Evolutionary conservation across 2,113 vertebrate genomes (phyloP), one percentile per base, ranked within the genome.

Genomic region (Pterocles orientalis): DNA sequence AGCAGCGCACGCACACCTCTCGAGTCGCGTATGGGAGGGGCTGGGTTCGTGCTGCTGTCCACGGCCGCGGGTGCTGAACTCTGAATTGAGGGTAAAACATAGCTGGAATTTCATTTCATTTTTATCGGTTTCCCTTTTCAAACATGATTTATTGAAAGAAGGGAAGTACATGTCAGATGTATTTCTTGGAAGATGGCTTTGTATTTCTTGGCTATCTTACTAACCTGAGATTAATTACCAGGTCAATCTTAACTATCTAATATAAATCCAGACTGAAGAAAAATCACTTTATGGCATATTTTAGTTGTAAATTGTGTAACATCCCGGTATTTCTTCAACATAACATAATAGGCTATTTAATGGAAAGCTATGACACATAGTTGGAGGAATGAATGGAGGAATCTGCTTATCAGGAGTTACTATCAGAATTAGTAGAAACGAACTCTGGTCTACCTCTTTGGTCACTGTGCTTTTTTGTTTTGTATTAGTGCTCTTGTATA

Each of bases 1-100:
- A 28, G 14, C 53, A 25, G 64, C 24, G 58, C 13, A 1, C 14
- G 17, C 19, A 41, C 41, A 41, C 41, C 41, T 41, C 41, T 41
- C 41, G 41, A 41, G 41, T 41, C 41, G 41, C 41, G 41, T 12
- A 41, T 4, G 41, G 41, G 14, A 36, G 26, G 14, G 10, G 8
- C 34, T 45, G 2, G 6, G 14, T 4, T 61, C 10, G 1, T 10
- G 4, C n/a, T 29, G 90, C 80, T 95, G 62, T 87, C 90, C 68
- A 2, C 5, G 6, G 61, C 34, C 7, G 1, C 25, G 2, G 53
- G 73, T 92, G 77, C 95, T 75, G 94, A 95, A 80, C 6, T 43
- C 2, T 2, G 7, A 48, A 64, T 64, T 14, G 1, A 26, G 14
- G n/a, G n/a, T 19, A 2, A 54, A 51, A 34, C 1, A 3, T 7